Base-by-base conservation (phyloP, 64 coral and sea anemone species). In the Montipora capricornis region DNA sequence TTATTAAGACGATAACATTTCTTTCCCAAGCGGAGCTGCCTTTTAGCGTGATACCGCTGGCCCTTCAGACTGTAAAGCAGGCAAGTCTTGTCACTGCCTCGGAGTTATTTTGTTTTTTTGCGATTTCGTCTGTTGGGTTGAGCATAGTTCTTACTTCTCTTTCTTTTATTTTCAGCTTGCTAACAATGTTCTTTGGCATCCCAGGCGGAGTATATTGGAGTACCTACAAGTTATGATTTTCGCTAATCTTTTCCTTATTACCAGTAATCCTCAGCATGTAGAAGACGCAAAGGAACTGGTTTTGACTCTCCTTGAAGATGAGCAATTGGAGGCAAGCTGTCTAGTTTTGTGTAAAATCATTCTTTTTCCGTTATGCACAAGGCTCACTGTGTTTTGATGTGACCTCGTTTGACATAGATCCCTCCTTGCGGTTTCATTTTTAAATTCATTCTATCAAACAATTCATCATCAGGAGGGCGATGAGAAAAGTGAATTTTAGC, bases 161-260 rank as follows among this genome's bases (percentile, higher is more conserved):
- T 47, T 70, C 19, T 20, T 84, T 87, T 80, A 8, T 82, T 80
- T 89, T 4, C 64, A 99, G 97, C 55, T 99, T 20, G 91, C 97
- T 0, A 69, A 51, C 20, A 85, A 94, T 44, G 87, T 66, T 17
- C 87, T 94, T 12, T 99, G 97, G 97, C 94, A 99, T 66, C 91
- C 97, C 7, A 94, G 95, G 49, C 95, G 95, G 59, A 95, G 88
- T 52, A 87, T 95, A 7, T 69, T 99, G 79, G 89, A 89, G 10
- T 99, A 96, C 3, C 24, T 88, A 9, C 83, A 97, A 93, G 79
- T 96, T 11, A 93, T 98, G 97, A 95, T 98, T 16, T 94, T 98
- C 52, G 89, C 94, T 79, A 96, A 98, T 77, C 60, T 90, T 26
- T 91, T 93, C 79, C 82, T 86, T 49, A 93, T 98, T 16, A 83